Conservation (phyloP, 2,113 vertebrate species). For the Semicossyphus pulcher region DNA sequence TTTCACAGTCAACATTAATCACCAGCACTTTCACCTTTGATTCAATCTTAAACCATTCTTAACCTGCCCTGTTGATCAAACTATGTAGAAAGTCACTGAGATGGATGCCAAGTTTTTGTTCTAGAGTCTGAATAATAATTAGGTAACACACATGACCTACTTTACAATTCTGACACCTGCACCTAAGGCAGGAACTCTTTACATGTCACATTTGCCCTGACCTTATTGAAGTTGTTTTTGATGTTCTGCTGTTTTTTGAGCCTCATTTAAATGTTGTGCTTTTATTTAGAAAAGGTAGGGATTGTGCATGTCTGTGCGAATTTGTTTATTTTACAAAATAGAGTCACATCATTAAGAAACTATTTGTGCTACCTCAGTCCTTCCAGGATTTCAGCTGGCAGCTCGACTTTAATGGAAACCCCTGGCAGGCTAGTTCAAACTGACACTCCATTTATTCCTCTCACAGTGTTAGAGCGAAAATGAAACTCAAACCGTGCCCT, state of each 20-base stretch:
- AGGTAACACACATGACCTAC: not conserved
- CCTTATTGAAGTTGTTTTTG: no score
- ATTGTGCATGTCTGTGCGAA: not conserved
- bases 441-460: not conserved
- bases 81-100: not conserved
- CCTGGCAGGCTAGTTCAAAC: slow-evolving; percentile 1
- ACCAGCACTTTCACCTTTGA: slow-evolving; percentile 5
- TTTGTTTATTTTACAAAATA: slow-evolving; percentile 27
- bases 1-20: slow-evolving; percentile 57
- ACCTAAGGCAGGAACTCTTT: not conserved
- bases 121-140: slow-evolving; percentile 3
- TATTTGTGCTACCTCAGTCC: slow-evolving; percentile 56
- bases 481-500: slow-evolving; percentile 6
- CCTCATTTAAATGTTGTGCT: not conserved
- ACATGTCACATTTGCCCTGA: no score
- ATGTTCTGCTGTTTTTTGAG: not conserved
- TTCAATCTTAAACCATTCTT: slow-evolving; percentile 60
- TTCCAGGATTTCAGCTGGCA: slow-evolving; percentile 57
- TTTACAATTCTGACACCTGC: not conserved
- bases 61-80: not conserved
- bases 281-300: slow-evolving; percentile 16
- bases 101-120: slow-evolving; percentile 3
- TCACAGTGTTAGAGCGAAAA: slow-evolving; percentile 7
- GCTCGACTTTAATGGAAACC: slow-evolving; percentile 41
- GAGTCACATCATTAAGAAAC: slow-evolving; percentile 51